Evolutionary conservation across 2,113 vertebrate species (phyloP).

Genomic region (Poecilia latipinna): DNA sequence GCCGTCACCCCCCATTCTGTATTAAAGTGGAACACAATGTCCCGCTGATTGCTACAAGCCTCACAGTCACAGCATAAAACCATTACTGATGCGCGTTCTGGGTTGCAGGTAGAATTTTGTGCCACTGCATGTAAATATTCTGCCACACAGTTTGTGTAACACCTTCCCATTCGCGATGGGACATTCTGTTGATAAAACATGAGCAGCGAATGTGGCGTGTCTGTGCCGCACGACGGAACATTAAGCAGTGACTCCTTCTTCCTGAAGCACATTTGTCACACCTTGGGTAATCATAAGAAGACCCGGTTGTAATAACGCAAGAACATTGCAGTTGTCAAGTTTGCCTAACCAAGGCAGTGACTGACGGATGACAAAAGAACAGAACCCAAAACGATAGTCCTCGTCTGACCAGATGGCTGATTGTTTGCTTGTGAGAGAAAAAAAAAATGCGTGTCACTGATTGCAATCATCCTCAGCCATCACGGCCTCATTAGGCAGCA

Average conservation of each 20-base stretch:
- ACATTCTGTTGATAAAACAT: constrained; percentile 37
- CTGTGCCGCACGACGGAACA: constrained; percentile 12
- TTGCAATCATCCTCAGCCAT: constrained; percentile 71
- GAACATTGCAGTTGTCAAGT: constrained; percentile 3
- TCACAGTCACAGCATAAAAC: constrained; percentile 56
- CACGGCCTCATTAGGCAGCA: constrained; percentile 66
- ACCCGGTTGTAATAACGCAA: not conserved
- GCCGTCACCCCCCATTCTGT: constrained; percentile 36
- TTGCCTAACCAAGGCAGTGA: constrained; percentile 16
- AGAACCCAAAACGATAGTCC: constrained; percentile 53
- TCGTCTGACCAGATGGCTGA: constrained; percentile 72
- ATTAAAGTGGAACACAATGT: constrained; percentile 59
- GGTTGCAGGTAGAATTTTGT: constrained; percentile 43
- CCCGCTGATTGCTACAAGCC: constrained; percentile 67
- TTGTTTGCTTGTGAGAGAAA: constrained; percentile 66
- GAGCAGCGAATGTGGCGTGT: constrained; percentile 3
- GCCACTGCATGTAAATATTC: constrained; percentile 63
- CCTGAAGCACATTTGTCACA: constrained; percentile 15
- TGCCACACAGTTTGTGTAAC: constrained; percentile 33
- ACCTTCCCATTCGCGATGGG: constrained; percentile 37
- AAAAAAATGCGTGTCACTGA: constrained; percentile 55
- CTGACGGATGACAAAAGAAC: constrained; percentile 33
- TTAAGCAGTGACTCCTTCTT: constrained; percentile 26
- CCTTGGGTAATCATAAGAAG: constrained; percentile 5
- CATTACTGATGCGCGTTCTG: constrained; percentile 56